A percentile compares a stretch with the other conserved stretches of the same genome.
phyloP scores from a whole-genome alignment of 2,113 vertebrate genomes.

The Atherinomorus stipes region DNA sequence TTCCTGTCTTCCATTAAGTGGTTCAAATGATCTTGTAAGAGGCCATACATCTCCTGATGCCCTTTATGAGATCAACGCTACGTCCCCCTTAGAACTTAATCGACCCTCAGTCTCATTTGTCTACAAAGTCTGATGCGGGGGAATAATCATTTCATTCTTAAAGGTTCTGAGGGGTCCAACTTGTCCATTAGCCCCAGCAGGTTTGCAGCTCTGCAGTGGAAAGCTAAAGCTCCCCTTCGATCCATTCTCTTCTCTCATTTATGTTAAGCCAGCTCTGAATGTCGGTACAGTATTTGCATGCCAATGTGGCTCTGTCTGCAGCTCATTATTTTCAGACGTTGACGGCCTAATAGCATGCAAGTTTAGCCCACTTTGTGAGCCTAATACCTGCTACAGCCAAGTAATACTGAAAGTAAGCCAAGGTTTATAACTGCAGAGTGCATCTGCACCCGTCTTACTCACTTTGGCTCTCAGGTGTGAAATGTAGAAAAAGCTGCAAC shows the following conservation, averaged over 20 bases:
- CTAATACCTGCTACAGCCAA: constrained; percentile 61
- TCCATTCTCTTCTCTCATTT: constrained; percentile 71
- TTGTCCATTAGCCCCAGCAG: constrained; percentile 71
- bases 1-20: constrained; percentile 81
- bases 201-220: constrained; percentile 45
- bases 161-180: constrained; percentile 74
- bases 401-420: constrained; percentile 50
- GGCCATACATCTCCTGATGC: constrained; percentile 80
- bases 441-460: constrained; percentile 28
- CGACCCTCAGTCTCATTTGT: constrained; percentile 77
- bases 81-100: constrained; percentile 78
- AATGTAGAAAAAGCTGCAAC: constrained; percentile 11
- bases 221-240: constrained; percentile 62
- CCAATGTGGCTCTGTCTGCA: constrained; percentile 71
- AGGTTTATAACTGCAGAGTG: constrained; percentile 45
- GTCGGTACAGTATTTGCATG: constrained; percentile 80
- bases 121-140: constrained; percentile 68
- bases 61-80: constrained; percentile 82
- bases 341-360: constrained; percentile 74
- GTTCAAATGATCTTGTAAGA: constrained; percentile 84
- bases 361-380: constrained; percentile 72
- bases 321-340: constrained; percentile 78
- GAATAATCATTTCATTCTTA: constrained; percentile 76
- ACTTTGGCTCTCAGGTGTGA: constrained; percentile 22
- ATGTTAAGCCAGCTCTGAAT: constrained; percentile 80